These are phyloP conservation scores for Bursaphelenchus mucronatus DNA, from an alignment of 1,140 invertebrate genomes.

Conservation along the genomic window DNA sequence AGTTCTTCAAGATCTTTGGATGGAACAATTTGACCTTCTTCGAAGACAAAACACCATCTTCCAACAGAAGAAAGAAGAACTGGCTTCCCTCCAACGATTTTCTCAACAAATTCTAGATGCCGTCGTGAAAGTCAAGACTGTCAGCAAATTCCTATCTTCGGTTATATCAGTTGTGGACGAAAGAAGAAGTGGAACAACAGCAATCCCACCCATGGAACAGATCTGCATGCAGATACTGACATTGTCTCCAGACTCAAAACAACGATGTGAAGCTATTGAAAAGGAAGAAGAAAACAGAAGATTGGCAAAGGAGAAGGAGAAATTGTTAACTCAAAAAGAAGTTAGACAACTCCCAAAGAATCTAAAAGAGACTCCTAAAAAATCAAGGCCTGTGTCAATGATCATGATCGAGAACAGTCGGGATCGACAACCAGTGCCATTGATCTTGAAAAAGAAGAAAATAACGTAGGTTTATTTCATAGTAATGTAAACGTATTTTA, in stretches of 20 bases:
- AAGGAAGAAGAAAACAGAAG: slow-evolving; percentile 51
- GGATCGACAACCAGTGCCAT: slow-evolving; percentile 24
- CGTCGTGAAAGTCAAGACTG: slow-evolving; percentile 47
- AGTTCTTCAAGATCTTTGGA: slow-evolving; percentile 47
- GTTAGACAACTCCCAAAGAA: slow-evolving; percentile 28
- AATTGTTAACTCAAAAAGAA: slow-evolving; percentile 28
- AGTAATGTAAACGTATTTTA: slow-evolving; percentile 15
- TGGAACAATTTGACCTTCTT: slow-evolving; percentile 49
- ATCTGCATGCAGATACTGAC: slow-evolving; percentile 54
- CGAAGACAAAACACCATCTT: slow-evolving; percentile 49
- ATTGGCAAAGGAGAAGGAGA: slow-evolving; percentile 40
- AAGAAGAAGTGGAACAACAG: slow-evolving; percentile 34
- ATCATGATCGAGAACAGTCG: slow-evolving; percentile 38
- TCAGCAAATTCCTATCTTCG: slow-evolving; percentile 41
- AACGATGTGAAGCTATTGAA: slow-evolving; percentile 53
- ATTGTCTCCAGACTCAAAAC: slow-evolving; percentile 50
- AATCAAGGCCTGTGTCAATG: slow-evolving; percentile 22
- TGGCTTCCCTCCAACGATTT: slow-evolving; percentile 42
- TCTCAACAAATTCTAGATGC: slow-evolving; percentile 35
- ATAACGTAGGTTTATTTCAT: slow-evolving; percentile 19
- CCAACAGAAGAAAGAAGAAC: slow-evolving; percentile 42
- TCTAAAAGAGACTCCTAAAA: slow-evolving; percentile 28
- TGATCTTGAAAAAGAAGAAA: slow-evolving; percentile 3
- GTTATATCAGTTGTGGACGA: slow-evolving; percentile 41
- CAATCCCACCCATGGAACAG: slow-evolving; percentile 57